These are phyloP conservation scores for Andrena flavipes DNA, from an alignment of 2,888 invertebrate genomes.

Conservation along the genomic window DNA sequence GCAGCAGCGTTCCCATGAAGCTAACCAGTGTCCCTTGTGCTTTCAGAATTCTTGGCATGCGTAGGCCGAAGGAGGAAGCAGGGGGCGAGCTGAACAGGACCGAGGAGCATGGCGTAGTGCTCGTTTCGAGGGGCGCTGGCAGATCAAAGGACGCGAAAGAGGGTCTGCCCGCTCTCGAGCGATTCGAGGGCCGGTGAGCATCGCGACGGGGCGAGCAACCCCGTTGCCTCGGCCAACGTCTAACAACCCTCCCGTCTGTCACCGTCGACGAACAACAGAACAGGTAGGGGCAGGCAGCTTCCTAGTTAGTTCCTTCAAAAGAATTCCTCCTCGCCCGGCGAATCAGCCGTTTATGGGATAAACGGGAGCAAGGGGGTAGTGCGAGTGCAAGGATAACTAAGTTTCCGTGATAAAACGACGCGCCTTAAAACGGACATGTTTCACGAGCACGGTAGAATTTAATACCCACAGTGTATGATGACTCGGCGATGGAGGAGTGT, in stretches of 20 bases:
- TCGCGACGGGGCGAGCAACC: conserved; percentile 82
- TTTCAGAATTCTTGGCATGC: conserved; percentile 79
- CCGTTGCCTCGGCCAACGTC: conserved; percentile 81
- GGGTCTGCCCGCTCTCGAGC: conserved; percentile 75
- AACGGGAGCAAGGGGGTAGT: neutral
- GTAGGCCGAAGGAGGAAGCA: conserved; percentile 73
- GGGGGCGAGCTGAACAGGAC: conserved; percentile 67
- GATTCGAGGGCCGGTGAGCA: conserved; percentile 82
- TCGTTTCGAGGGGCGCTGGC: conserved; percentile 60
- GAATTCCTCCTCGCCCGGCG: neutral
- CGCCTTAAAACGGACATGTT: no score
- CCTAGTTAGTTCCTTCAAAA: conserved; percentile 25
- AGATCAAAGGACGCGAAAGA: conserved; percentile 69
- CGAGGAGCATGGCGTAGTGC: conserved; percentile 66
- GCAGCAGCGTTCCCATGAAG: neutral
- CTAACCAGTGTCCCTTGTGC: conserved; percentile 17
- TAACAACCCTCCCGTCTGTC: conserved; percentile 81
- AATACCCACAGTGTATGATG: no score
- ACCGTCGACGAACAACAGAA: conserved; percentile 84
- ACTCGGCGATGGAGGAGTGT: no score
- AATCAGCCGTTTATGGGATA: neutral
- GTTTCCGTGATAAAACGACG: neutral
- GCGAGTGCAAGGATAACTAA: conserved; percentile 8
- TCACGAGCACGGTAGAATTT: no score
- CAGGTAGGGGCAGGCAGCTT: conserved; percentile 75